Base-by-base conservation (phyloP, 2,888 invertebrate genomes). In the Gerosis bhagava region DNA sequence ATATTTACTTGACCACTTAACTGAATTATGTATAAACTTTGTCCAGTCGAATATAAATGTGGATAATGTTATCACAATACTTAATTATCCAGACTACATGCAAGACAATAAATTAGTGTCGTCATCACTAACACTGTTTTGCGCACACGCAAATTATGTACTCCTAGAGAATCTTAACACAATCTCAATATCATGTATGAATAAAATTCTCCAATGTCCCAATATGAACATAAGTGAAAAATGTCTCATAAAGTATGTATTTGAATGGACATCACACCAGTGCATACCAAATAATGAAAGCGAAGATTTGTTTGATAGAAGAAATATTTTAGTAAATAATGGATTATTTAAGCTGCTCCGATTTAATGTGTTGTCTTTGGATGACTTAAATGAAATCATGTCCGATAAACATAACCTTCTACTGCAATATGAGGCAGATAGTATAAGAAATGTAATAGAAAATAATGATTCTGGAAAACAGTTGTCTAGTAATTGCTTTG, bases 1-100 rank as follows among this genome's bases (percentile, higher is more conserved):
- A 73, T 93, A 93, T 70, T 77, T 93, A 62, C 65, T 93, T 25
- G 87, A 90, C 50, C 81, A 88, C 60, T 72, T 92, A 32, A 74
- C 75, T 48, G 77, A 87, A 25, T 63, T 80, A 43, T 93, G 92
- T 63, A 70, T 90, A 48, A 66, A 79, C 40, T 91, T 90, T 59
- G 87, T 93, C 44, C 70, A 83, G 59, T 74, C 80, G 36, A 90
- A 91, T 64, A 72, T 92, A 24, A 89, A 86, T 65, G 83, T 92
- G 57, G 88, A 86, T 53, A 92, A 91, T 82, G 89, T 92, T 8
- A 77, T 91, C 44, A 77, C 90, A 49, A 83, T 91, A 48, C 88
- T 92, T 42, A 92, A 92, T 65, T 92, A 92, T 63, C 91, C 92
- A 10, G 91, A 91, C 56, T 81, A 78, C 50, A 79, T 92, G 64